These are phyloP conservation scores for Poecilia wingei DNA, from an alignment of 2,797 vertebrate genomes.

Conservation along the genomic window DNA sequence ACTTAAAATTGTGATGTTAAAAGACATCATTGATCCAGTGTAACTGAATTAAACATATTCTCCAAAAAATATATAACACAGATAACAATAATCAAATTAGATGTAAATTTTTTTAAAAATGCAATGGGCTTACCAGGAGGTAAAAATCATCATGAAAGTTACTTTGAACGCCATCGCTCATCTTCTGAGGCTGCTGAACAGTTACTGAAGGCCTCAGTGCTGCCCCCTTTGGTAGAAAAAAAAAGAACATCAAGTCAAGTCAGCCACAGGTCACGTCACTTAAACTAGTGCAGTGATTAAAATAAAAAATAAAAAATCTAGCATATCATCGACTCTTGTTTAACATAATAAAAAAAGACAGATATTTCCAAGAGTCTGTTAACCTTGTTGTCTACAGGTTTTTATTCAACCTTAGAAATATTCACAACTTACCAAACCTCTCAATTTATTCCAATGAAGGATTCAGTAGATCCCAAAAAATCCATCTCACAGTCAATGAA, in stretches of 20 bases:
- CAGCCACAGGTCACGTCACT: not conserved
- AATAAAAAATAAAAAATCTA: no score
- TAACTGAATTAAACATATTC: not conserved
- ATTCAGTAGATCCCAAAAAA: conserved; percentile 8
- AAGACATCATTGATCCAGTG: not conserved
- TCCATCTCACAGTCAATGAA: conserved; percentile 25
- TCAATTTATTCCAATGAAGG: conserved; percentile 17
- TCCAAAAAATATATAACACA: not conserved
- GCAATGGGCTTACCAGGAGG: conserved; percentile 47
- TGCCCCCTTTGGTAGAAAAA: conserved; percentile 47
- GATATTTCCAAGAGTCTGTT: not conserved
- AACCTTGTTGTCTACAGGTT: not conserved
- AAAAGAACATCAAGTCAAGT: not conserved
- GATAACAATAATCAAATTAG: not conserved
- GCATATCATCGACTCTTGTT: no score
- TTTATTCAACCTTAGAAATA: conserved; percentile 13
- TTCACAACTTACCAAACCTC: conserved; percentile 59
- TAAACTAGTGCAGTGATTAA: not conserved
- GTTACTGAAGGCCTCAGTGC: conserved; percentile 29
- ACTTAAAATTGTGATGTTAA: not conserved
- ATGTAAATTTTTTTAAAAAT: not conserved
- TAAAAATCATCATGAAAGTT: conserved; percentile 14
- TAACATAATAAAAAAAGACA: not conserved
- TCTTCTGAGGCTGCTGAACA: conserved; percentile 21
- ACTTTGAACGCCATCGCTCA: conserved; percentile 43